Evolutionary conservation across 2,888 invertebrate genomes (phyloP).

Genomic region (Cephus runcator): DNA sequence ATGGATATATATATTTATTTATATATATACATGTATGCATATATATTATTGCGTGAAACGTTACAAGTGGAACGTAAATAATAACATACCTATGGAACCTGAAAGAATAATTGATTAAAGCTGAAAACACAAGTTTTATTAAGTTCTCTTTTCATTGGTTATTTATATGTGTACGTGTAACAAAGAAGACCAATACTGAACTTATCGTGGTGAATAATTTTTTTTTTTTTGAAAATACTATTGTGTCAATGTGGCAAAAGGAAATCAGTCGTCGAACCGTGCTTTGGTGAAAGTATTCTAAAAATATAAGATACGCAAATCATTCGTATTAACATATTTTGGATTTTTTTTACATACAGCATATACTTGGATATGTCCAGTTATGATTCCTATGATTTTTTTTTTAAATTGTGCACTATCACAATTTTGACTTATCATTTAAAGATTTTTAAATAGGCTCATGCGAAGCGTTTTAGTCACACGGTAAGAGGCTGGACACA

Average conservation of each 20-base stretch:
- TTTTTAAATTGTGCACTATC: neutral
- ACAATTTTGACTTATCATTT: neutral
- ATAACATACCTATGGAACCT: constrained; percentile 65
- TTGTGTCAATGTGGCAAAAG: neutral
- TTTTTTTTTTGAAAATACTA: neutral
- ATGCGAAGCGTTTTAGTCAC: neutral
- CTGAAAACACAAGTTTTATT: constrained; percentile 47
- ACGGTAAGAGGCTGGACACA: neutral
- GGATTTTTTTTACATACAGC: neutral
- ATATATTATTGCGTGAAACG: constrained; percentile 16
- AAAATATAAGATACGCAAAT: neutral
- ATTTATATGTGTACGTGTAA: neutral
- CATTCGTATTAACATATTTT: neutral
- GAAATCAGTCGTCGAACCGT: neutral
- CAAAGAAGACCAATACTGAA: neutral
- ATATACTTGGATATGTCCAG: neutral
- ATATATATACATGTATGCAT: neutral
- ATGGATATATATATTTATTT: constrained; percentile 21
- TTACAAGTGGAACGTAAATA: constrained; percentile 63
- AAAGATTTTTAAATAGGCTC: neutral
- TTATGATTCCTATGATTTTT: neutral
- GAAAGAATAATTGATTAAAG: constrained; percentile 49
- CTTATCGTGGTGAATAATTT: neutral
- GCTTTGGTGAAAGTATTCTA: neutral
- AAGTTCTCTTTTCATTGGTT: neutral